A percentile compares a stretch with the other conserved stretches of the same genome.
Evolutionary conservation across 2,113 vertebrate genomes (phyloP).

Genomic region (Junco hyemalis): DNA sequence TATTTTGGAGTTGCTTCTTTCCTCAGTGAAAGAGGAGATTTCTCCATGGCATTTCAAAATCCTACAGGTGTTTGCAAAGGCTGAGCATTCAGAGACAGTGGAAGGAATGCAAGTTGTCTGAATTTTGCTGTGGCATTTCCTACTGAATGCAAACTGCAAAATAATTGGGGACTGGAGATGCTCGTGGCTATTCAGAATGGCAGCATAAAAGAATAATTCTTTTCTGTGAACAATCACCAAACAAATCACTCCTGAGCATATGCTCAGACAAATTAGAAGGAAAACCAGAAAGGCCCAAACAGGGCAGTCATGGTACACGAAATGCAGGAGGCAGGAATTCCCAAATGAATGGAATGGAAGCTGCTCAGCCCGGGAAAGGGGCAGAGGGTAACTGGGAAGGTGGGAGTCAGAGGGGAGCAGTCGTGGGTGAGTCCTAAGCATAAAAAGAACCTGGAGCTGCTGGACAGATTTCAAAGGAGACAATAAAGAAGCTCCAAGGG

Average conservation of each 20-base stretch:
- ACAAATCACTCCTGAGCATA: background rate
- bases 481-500: background rate
- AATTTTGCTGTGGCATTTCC: background rate
- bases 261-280: background rate
- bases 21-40: background rate
- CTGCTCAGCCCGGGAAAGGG: background rate
- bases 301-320: accelerated
- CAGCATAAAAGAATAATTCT: background rate
- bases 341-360: accelerated
- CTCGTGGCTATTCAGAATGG: background rate
- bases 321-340: background rate
- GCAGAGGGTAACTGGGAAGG: background rate
- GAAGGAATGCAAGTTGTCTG: background rate
- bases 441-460: background rate
- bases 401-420: background rate
- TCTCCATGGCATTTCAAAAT: accelerated
- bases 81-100: background rate
- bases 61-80: background rate
- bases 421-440: background rate
- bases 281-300: background rate
- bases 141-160: background rate
- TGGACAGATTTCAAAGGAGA: background rate
- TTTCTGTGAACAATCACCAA: background rate
- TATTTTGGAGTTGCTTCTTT: background rate
- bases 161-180: background rate